Conservation (phyloP, 2,797 vertebrate genomes). For the Cynopterus sphinx region DNA sequence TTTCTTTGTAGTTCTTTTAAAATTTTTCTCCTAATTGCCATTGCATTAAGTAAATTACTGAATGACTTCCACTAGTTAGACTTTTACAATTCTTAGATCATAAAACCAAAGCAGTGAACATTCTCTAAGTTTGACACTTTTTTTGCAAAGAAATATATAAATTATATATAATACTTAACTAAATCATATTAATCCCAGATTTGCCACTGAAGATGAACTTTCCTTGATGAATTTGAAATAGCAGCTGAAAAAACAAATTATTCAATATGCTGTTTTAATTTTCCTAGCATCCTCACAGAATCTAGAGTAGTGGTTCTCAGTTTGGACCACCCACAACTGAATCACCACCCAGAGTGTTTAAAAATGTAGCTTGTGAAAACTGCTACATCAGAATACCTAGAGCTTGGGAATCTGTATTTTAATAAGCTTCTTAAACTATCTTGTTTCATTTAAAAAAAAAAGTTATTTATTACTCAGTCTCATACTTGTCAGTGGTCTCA, state of each 20-base stretch:
- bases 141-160: not conserved
- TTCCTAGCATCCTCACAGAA: not conserved
- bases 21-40: not conserved
- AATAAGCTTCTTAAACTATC: slow-evolving; percentile 13
- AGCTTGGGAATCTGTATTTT: not conserved
- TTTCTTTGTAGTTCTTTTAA: slow-evolving; percentile 17
- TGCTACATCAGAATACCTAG: not conserved
- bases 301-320: not conserved
- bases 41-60: not conserved
- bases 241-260: not conserved
- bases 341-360: not conserved
- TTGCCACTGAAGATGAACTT: not conserved
- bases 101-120: not conserved
- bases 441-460: not conserved
- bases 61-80: slow-evolving; percentile 44
- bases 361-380: not conserved
- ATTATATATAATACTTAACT: not conserved
- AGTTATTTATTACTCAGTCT: not conserved
- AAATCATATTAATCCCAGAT: not conserved
- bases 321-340: not conserved
- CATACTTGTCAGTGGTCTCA: not conserved
- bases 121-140: not conserved
- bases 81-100: slow-evolving; percentile 20
- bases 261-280: not conserved
- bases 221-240: slow-evolving; percentile 1